Base-by-base conservation (phyloP, 1,140 invertebrate genomes). In the Nymphalis io region DNA sequence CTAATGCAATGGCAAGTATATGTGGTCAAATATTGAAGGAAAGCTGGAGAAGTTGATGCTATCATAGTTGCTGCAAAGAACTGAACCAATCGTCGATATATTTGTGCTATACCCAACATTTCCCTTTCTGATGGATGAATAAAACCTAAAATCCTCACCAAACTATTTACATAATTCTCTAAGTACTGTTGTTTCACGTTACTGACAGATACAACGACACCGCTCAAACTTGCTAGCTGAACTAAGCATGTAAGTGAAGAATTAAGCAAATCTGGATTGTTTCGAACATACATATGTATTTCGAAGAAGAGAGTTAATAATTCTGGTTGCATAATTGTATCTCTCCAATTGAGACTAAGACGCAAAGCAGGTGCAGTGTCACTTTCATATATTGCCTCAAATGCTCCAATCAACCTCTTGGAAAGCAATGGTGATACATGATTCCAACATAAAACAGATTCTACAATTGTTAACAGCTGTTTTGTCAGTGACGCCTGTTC, bases 281-380 rank as follows among this genome's bases (percentile, higher is more conserved):
- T 93, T 46, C 96, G 92, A 11, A 97, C 94, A 93, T 96, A 96
- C 93, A 95, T 95, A 87, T 97, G 96, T 60, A 97, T 92, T 90
- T 96, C 94, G 84, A 97, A 98, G 88, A 98, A 96, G 39, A 98
- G 82, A 46, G 95, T 93, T 60, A 97, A 84, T 11, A 98, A 90
- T 67, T 93, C 92, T 23, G 95, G 94, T 81, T 96, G 94, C 51
- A 97, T 90, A 63, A 98, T 94, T 10, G 96, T 93, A 68, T 96
- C 95, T 74, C 93, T 93, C 97, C 97, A 98, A 23, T 93, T 84
- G 6, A 88, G 72, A 60, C 89, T 93, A 55, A 96, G 88, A 61
- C 94, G 90, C 58, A 97, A 86, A 10, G 94, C 91, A 42, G 95
- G 94, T 61, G 93, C 93, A 60, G 94, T 93, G 73, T 95, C 95